A percentile compares a stretch with the other conserved stretches of the same genome.
These are phyloP conservation scores for Drosophila buzzatii DNA, from an alignment of 2,888 invertebrate species.

Conservation along the genomic window DNA sequence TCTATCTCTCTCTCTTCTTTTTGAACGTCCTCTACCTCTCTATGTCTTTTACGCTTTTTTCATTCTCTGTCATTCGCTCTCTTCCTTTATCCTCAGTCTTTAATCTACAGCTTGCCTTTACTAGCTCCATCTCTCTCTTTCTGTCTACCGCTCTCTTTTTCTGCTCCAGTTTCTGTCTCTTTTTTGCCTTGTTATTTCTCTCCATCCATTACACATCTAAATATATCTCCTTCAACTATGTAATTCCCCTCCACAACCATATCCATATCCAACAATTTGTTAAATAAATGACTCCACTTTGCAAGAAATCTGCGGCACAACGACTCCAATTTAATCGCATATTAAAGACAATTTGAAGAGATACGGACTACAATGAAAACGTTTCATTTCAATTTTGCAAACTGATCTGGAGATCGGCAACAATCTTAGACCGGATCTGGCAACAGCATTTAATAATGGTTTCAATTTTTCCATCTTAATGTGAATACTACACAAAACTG, in stretches of 20 bases:
- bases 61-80: not conserved
- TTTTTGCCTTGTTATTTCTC: not conserved
- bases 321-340: slow-evolving; percentile 6
- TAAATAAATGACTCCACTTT: not conserved
- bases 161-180: not conserved
- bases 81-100: no score
- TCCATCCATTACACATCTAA: not conserved
- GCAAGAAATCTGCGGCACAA: not conserved
- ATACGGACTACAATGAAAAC: slow-evolving; percentile 19
- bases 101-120: no score
- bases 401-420: slow-evolving; percentile 18
- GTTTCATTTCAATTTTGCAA: slow-evolving; percentile 20
- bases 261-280: slow-evolving; percentile 2
- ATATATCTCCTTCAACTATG: not conserved
- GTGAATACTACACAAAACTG: slow-evolving; percentile 14
- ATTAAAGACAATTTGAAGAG: slow-evolving; percentile 5
- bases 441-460: slow-evolving; percentile 41
- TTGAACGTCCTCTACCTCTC: no score
- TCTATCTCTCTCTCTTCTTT: no score
- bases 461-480: slow-evolving; percentile 28
- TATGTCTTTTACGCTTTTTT: not conserved
- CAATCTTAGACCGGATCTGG: slow-evolving; percentile 35
- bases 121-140: not conserved
- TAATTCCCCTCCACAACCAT: not conserved
- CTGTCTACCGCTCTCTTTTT: not conserved